phyloP scores from a whole-genome alignment of 2,113 vertebrate species.

The Jacana jacana region DNA sequence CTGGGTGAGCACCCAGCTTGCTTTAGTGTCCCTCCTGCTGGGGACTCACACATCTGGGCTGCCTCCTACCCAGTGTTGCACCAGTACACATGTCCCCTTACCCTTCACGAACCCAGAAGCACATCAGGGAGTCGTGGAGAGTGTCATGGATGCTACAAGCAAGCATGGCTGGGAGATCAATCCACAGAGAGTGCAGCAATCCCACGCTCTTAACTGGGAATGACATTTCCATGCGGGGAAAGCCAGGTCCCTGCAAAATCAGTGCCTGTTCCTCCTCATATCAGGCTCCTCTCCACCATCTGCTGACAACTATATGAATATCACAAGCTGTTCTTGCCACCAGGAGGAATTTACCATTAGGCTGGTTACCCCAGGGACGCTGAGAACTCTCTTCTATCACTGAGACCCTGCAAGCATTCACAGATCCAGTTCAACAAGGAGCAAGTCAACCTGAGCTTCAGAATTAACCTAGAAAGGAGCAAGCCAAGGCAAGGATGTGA shows the following conservation, averaged over 20 bases:
- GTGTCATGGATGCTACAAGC: not conserved
- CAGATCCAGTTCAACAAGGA: not conserved
- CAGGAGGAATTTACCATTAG: not conserved
- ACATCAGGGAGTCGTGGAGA: not conserved
- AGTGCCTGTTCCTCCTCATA: not conserved
- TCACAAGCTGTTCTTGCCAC: not conserved
- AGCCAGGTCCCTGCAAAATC: not conserved
- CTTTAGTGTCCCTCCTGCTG: not conserved
- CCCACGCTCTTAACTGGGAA: not conserved
- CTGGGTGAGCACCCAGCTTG: not conserved
- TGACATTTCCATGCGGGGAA: not conserved
- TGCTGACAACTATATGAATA: not conserved
- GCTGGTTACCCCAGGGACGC: not conserved
- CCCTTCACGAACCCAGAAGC: not conserved
- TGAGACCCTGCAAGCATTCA: not conserved
- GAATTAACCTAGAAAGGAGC: not conserved
- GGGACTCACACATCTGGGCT: not conserved
- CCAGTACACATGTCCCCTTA: too few species aligned
- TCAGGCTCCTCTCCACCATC: not conserved
- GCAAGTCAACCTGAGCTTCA: rapidly evolving
- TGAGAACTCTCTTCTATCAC: not conserved
- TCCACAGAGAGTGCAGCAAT: not conserved
- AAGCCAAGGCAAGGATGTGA: not conserved
- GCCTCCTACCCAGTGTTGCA: too few species aligned
- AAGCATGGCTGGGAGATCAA: not conserved